A percentile compares a stretch with the other conserved stretches of the same genome.
These are phyloP conservation scores for Littorina saxatilis DNA, from an alignment of 1,140 invertebrate species.

Conservation along the genomic window DNA sequence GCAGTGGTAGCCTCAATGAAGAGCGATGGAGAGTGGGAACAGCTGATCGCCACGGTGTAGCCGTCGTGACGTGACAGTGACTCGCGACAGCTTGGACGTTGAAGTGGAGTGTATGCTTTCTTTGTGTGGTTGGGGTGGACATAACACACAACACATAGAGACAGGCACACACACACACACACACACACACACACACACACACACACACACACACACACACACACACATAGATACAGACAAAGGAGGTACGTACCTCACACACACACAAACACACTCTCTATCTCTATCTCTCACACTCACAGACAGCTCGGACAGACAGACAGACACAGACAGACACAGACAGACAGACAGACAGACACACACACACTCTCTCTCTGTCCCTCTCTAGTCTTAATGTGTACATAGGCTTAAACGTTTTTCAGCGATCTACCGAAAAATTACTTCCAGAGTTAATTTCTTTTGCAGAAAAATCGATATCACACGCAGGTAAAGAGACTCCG, in stretches of 20 bases:
- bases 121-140: too few species aligned
- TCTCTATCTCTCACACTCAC: too few species aligned
- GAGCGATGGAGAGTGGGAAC: background rate
- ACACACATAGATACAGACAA: background rate
- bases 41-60: background rate
- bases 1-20: background rate
- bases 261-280: background rate
- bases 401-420: too few species aligned
- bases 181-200: background rate
- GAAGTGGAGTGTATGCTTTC: too few species aligned
- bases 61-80: background rate
- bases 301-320: too few species aligned
- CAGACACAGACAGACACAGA: background rate
- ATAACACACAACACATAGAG: background rate
- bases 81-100: background rate
- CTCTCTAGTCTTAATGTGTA: too few species aligned
- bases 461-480: too few species aligned
- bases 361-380: too few species aligned
- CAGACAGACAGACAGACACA: background rate
- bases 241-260: background rate
- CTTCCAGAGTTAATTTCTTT: too few species aligned
- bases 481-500: too few species aligned
- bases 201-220: constrained; percentile 3
- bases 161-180: background rate
- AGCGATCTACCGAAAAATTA: too few species aligned